Evolutionary conservation across 1,140 invertebrate species (phyloP), one percentile per base, ranked within the genome.

Genomic region (Bombus fervidus): DNA sequence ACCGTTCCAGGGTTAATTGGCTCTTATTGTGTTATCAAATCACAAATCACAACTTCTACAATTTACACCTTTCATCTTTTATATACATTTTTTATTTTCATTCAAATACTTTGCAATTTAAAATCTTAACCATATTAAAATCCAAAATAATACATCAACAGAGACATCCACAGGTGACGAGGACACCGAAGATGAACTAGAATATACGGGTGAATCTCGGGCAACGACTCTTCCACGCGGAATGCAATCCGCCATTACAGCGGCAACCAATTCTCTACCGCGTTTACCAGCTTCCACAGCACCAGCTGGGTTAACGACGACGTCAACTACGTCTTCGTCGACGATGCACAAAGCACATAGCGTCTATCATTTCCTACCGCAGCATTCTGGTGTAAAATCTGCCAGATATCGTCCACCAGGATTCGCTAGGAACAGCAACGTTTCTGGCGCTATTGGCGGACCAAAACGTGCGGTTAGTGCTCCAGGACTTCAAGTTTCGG

Each of bases 401-500:
- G 98, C 98, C 9, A 95, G 98, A 5, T 98, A 98, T 92, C 95
- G 98, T 3, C 98, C 98, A 0, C 98, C 98, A 0, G 98, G 98
- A 0, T 97, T 98, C 93, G 93, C 94, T 0, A 89, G 94, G 12
- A 95, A 94, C 87, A 94, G 92, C 81, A 88, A 91, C 43, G 84
- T 91, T 34, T 91, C 92, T 90, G 86, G 90, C 12, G 81, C 91
- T 10, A 94, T 94, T 53, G 91, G 94, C 18, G 96, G 96, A 3
- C 96, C 96, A 28, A 97, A 97, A 84, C 95, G 97, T 34, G 97
- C 97, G 12, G 96, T 97, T 34, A 97, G 97, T 9, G 97, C 97
- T 0, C 97, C 97, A 0, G 97, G 97, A 1, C 95, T 98, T 15
- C 97, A 97, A 78, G 94, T 96, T 47, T 94, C 96, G 13, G 91